Conservation (phyloP, 1,140 invertebrate genomes). For the Drosophila rufa region DNA sequence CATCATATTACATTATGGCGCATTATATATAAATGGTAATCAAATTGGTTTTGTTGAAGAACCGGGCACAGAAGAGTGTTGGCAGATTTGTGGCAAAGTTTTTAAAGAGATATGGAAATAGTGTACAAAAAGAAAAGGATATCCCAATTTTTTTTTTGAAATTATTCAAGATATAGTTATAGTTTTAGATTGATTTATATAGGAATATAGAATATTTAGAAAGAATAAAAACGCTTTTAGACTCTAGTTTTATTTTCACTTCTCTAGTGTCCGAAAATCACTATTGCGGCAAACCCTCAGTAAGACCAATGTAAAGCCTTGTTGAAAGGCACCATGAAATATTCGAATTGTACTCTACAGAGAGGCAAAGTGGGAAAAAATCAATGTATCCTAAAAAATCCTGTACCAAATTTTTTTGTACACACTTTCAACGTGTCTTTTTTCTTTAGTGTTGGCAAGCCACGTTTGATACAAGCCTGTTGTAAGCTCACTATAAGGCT, state of each 20-base stretch:
- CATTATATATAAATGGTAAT: conserved; percentile 48
- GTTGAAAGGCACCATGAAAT: no score
- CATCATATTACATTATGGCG: conserved; percentile 57
- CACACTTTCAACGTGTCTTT: neutral
- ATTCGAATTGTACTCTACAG: no score
- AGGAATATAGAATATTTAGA: no score
- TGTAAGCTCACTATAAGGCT: conserved; percentile 12
- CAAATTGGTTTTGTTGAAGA: conserved; percentile 41
- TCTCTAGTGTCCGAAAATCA: no score
- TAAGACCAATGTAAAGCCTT: no score
- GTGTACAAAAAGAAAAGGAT: neutral
- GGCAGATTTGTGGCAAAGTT: conserved; percentile 13
- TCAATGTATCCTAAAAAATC: no score
- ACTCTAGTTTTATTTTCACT: no score
- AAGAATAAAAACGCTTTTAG: no score
- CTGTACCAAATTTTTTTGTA: neutral
- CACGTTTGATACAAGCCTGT: conserved; percentile 5
- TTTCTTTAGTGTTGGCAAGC: conserved; percentile 3
- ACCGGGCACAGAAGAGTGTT: conserved; percentile 16
- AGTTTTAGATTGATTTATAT: no score
- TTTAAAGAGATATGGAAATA: neutral
- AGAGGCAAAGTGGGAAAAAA: neutral
- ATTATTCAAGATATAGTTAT: no score
- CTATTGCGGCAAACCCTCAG: no score
- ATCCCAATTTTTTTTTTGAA: neutral